Conservation (phyloP, 2,888 invertebrate species). For the Camptogramma bilineatum region DNA sequence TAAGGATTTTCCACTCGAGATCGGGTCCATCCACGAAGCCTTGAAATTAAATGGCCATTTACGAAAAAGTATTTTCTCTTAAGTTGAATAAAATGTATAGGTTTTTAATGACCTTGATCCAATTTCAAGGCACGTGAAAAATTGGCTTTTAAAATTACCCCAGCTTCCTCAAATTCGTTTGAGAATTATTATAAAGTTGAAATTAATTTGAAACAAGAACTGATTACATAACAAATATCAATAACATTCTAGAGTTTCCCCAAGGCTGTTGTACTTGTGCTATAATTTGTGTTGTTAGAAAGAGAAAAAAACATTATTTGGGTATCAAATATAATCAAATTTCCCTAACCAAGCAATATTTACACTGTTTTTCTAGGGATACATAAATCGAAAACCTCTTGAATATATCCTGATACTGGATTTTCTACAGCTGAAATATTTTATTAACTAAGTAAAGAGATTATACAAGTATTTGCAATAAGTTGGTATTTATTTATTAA, state of each 20-base stretch:
- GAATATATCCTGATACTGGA: too few relatives aligned
- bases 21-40: constrained; percentile 30
- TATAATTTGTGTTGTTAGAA: neutral
- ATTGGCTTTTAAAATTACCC: constrained; percentile 28
- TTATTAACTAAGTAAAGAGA: too few relatives aligned
- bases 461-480: too few relatives aligned
- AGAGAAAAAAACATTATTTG: neutral
- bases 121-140: constrained; percentile 38
- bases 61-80: constrained; percentile 36
- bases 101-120: constrained; percentile 43
- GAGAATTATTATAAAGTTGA: neutral
- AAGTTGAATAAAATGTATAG: constrained; percentile 40
- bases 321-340: neutral
- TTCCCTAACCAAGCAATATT: neutral
- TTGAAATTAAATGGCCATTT: constrained; percentile 44
- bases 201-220: neutral
- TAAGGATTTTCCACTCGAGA: constrained; percentile 36
- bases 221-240: neutral
- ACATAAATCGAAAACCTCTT: neutral
- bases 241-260: neutral
- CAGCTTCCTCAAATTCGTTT: neutral
- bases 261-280: neutral
- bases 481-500: too few relatives aligned
- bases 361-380: neutral
- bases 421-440: too few relatives aligned